Evolutionary conservation across 2,797 vertebrate species (phyloP).

Genomic region (Carapus acus): DNA sequence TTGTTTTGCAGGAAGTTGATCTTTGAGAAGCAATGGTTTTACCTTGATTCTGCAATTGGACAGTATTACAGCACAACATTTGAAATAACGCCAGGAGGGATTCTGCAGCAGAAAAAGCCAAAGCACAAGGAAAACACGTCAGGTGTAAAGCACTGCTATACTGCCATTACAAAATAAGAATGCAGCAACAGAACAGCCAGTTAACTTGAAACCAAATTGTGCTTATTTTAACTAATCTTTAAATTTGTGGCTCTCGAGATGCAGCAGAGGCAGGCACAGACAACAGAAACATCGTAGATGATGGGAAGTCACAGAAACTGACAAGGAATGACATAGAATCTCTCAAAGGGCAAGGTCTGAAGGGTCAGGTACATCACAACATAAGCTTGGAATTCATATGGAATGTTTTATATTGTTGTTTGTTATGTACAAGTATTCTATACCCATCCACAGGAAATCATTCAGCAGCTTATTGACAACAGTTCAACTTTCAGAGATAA

Average conservation of each 20-base stretch:
- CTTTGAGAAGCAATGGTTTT: conserved; percentile 98
- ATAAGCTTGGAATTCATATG: no score
- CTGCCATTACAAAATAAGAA: no score
- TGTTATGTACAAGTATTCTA: no score
- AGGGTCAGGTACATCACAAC: conserved; percentile 89
- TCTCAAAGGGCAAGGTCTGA: conserved; percentile 94
- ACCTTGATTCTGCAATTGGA: conserved; percentile 85
- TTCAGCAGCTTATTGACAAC: conserved; percentile 95
- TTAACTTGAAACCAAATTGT: background rate
- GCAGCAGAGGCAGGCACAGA: conserved; percentile 88
- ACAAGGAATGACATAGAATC: conserved; percentile 96
- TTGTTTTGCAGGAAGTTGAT: conserved; percentile 78
- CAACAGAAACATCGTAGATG: conserved; percentile 95
- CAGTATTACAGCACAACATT: conserved; percentile 84
- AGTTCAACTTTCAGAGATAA: conserved; percentile 94
- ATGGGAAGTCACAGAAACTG: conserved; percentile 96
- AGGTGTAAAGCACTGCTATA: conserved; percentile 65
- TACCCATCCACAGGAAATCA: conserved; percentile 90
- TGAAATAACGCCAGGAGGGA: conserved; percentile 81
- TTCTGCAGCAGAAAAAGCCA: conserved; percentile 73
- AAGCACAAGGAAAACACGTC: conserved; percentile 62
- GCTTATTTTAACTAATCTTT: background rate
- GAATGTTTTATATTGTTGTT: no score
- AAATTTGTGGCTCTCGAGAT: conserved; percentile 63
- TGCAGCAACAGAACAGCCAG: background rate